These are phyloP conservation scores for Chaenocephalus aceratus DNA, from an alignment of 2,113 vertebrate genomes.

Conservation along the genomic window DNA sequence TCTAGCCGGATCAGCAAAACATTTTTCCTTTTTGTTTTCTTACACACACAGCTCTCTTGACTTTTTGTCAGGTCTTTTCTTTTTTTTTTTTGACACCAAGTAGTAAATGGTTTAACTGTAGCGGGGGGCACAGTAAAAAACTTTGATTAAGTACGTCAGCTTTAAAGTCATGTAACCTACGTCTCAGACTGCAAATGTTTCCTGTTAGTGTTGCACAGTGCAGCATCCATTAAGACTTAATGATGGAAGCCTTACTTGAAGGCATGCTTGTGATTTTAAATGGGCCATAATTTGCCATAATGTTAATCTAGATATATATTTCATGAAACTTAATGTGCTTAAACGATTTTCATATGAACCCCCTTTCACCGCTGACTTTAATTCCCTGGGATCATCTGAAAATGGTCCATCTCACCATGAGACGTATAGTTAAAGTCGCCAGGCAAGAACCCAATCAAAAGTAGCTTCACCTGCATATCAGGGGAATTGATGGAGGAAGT, in stretches of 20 bases:
- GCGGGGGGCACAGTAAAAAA: background rate
- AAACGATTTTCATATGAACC: constrained; percentile 34
- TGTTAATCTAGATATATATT: constrained; percentile 49
- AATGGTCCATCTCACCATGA: constrained; percentile 24
- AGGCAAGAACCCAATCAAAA: constrained; percentile 50
- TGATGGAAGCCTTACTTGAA: constrained; percentile 44
- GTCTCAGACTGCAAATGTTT: constrained; percentile 1
- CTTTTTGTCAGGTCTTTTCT: background rate
- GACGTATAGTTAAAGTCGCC: constrained; percentile 36
- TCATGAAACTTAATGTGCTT: constrained; percentile 43
- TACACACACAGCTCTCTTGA: background rate
- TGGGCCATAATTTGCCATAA: constrained; percentile 47
- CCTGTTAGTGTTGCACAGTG: constrained; percentile 26
- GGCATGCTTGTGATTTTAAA: constrained; percentile 54
- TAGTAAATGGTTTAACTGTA: background rate
- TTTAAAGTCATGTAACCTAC: background rate
- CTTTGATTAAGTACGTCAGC: background rate
- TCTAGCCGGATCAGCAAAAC: constrained; percentile 28
- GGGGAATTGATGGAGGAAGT: constrained; percentile 42
- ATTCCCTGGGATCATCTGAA: constrained; percentile 49
- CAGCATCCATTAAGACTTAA: constrained; percentile 48
- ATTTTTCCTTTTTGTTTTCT: background rate
- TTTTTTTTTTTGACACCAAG: too few species aligned
- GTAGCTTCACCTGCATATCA: constrained; percentile 45
- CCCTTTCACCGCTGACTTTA: constrained; percentile 27